Percentiles rank a stretch among this genome's conserved stretches.
Conservation (phyloP, 2,113 vertebrate species). For the Hypocryptadius cinnamomeus region DNA sequence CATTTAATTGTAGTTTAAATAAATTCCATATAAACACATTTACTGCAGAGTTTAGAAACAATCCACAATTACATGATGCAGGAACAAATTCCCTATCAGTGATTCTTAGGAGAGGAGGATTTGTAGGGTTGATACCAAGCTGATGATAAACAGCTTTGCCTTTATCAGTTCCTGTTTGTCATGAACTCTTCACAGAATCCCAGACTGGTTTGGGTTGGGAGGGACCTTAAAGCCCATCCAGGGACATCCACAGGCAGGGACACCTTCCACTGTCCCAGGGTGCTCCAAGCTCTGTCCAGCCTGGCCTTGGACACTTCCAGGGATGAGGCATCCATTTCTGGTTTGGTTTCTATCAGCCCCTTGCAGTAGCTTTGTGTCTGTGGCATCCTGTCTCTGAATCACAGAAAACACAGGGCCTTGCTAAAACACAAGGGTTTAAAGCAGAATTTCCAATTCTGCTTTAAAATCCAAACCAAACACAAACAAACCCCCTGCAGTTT, state of each 20-base stretch:
- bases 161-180: background rate
- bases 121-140: background rate
- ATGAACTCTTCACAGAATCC: background rate
- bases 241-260: background rate
- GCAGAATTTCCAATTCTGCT: background rate
- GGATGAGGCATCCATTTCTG: background rate
- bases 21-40: background rate
- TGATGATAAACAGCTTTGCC: background rate
- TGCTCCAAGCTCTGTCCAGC: background rate
- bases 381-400: background rate
- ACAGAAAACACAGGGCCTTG: background rate
- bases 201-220: background rate
- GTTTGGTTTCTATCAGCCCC: background rate
- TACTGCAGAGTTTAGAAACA: background rate
- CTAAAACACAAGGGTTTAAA: background rate
- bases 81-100: background rate
- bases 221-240: background rate
- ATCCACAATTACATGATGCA: background rate
- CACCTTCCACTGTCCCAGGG: background rate
- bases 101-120: background rate
- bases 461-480: background rate
- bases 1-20: slow-evolving; percentile 3
- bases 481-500: background rate
- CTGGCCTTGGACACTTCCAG: background rate
- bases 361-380: background rate